phyloP scores from a whole-genome alignment of 2,797 vertebrate genomes.

The Enteromius anoplus region DNA sequence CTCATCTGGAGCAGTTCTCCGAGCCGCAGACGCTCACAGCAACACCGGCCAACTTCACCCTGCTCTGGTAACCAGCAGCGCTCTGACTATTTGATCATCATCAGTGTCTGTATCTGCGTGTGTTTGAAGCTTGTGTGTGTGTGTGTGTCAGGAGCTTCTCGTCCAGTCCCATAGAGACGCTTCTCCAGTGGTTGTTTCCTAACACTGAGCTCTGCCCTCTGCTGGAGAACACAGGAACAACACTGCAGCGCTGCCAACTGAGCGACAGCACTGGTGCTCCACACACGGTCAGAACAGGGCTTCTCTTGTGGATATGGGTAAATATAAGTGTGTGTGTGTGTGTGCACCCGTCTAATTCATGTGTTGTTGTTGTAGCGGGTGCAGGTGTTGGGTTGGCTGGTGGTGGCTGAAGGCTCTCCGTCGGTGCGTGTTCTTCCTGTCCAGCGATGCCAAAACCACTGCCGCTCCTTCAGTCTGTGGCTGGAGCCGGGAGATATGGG shows the following conservation, averaged over 20 bases:
- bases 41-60: slow-evolving; percentile 78
- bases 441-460: slow-evolving; percentile 83
- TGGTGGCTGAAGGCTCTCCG: slow-evolving; percentile 85
- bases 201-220: slow-evolving; percentile 76
- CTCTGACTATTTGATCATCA: background rate
- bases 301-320: background rate
- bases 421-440: slow-evolving; percentile 83
- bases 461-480: slow-evolving; percentile 83
- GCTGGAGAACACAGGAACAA: slow-evolving; percentile 75
- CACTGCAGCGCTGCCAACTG: slow-evolving; percentile 76
- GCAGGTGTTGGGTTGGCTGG: slow-evolving; percentile 80
- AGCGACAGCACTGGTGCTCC: slow-evolving; percentile 73
- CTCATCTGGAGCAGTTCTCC: slow-evolving; percentile 79
- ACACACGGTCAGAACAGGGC: slow-evolving; percentile 68
- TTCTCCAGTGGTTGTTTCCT: slow-evolving; percentile 78
- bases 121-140: background rate
- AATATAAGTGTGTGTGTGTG: background rate
- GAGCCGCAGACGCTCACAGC: slow-evolving; percentile 67
- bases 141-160: slow-evolving; percentile 72
- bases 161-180: slow-evolving; percentile 72
- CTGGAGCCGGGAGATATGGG: slow-evolving; percentile 88
- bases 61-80: slow-evolving; percentile 72
- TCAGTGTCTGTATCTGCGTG: slow-evolving; percentile 8
- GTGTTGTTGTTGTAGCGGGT: slow-evolving; percentile 75
- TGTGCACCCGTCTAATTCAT: background rate